Conservation (phyloP, 2,113 vertebrate genomes). For the Myrmecobius fasciatus region DNA sequence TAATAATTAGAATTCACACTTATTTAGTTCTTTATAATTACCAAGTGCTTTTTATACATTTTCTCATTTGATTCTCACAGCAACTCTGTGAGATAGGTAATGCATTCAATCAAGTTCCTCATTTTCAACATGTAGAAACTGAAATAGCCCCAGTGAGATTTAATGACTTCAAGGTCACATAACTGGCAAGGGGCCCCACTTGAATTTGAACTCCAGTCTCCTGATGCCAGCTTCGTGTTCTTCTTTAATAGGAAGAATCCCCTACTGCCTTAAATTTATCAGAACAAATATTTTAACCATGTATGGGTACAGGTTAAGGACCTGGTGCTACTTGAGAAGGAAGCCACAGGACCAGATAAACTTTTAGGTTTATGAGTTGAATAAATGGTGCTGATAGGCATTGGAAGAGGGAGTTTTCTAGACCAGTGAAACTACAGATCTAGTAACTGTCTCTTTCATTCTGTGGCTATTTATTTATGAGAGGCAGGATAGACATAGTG, state of each 20-base stretch:
- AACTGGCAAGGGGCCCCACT: background rate
- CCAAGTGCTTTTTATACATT: background rate
- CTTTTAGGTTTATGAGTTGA: background rate
- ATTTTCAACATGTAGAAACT: background rate
- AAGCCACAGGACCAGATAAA: background rate
- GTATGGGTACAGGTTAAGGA: background rate
- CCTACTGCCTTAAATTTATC: background rate
- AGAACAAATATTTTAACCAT: background rate
- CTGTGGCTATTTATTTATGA: background rate
- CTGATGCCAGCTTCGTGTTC: background rate
- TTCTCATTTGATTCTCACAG: background rate
- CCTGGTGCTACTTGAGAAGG: background rate
- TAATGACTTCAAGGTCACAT: background rate
- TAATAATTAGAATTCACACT: background rate
- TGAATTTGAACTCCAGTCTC: background rate
- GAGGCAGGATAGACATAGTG: background rate
- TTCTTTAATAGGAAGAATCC: background rate
- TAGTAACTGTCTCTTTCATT: background rate
- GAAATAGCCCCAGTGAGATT: background rate
- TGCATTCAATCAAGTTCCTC: background rate
- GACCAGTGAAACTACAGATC: background rate
- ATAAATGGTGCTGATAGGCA: background rate
- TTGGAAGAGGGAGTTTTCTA: background rate
- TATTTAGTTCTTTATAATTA: slow-evolving; percentile 23
- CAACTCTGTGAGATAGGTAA: background rate